Evolutionary conservation across 64 coral and sea anemone species (phyloP).

Genomic region (Exaiptasia diaphana): DNA sequence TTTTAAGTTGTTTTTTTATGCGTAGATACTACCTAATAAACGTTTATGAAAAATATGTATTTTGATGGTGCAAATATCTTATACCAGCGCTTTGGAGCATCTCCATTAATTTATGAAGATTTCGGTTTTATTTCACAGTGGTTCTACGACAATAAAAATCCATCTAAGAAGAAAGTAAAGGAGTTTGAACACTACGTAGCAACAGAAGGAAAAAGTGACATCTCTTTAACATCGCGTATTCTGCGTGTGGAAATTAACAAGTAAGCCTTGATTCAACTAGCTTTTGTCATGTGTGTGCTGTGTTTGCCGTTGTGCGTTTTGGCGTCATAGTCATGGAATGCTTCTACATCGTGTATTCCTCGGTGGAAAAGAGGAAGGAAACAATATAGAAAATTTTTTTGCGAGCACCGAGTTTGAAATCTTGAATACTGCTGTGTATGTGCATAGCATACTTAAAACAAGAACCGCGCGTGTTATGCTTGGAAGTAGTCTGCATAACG

Average conservation of each 20-base stretch:
- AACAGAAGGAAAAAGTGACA: background rate
- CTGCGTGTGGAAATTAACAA: constrained; percentile 12
- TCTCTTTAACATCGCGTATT: background rate
- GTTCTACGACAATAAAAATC: background rate
- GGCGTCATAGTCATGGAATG: no score
- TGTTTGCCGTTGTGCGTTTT: no score
- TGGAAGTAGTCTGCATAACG: no score
- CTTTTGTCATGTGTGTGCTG: no score
- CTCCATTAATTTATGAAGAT: background rate
- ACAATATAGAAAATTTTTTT: no score
- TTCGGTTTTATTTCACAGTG: background rate
- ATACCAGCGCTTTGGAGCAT: background rate
- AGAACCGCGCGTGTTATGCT: no score
- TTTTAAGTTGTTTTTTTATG: background rate
- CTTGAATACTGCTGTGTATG: no score
- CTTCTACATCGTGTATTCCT: no score
- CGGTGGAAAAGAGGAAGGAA: no score
- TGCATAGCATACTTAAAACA: no score
- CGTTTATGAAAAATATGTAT: background rate
- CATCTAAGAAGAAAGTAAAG: background rate
- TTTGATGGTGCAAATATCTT: background rate
- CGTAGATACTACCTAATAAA: background rate
- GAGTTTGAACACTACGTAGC: background rate
- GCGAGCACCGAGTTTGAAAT: no score
- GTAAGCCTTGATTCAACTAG: no score